phyloP scores from a whole-genome alignment of 2,113 vertebrate genomes.

The Stegastes partitus region DNA sequence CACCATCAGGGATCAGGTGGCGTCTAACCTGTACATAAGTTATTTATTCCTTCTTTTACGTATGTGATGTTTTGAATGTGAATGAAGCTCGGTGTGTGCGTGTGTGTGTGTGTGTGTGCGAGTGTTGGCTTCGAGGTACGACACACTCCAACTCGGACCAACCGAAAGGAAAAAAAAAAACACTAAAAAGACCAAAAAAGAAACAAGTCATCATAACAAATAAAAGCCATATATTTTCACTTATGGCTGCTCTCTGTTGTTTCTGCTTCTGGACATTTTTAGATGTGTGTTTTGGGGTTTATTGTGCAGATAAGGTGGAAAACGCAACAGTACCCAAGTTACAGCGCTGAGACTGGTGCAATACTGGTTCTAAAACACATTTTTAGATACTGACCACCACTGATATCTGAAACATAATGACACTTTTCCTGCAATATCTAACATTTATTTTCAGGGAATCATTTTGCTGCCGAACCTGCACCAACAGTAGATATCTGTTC shows the following conservation, averaged over 20 bases:
- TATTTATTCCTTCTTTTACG: slow-evolving; percentile 91
- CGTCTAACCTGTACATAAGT: slow-evolving; percentile 87
- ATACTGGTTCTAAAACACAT: no score
- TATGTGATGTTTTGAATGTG: slow-evolving; percentile 17
- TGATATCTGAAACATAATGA: no score
- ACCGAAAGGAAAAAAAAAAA: slow-evolving; percentile 6
- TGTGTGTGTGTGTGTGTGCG: slow-evolving; percentile 36
- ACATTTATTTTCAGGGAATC: no score
- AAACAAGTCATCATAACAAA: slow-evolving; percentile 42
- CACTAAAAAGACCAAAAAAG: slow-evolving; percentile 50
- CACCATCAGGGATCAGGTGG: neutral
- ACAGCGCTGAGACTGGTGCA: no score
- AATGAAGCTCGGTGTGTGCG: slow-evolving; percentile 6
- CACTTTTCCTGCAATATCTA: no score
- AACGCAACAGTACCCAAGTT: no score
- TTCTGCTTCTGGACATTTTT: neutral
- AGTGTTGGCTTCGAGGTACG: slow-evolving; percentile 34
- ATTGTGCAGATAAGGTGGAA: neutral
- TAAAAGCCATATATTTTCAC: slow-evolving; percentile 55
- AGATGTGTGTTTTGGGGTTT: neutral
- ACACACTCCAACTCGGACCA: slow-evolving; percentile 37
- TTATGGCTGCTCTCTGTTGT: neutral
- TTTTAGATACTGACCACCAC: no score
- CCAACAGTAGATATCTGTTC: no score
- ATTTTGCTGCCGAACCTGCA: no score